Evolutionary conservation across 1,140 invertebrate species (phyloP).

Genomic region (Neuroterus valhalla): DNA sequence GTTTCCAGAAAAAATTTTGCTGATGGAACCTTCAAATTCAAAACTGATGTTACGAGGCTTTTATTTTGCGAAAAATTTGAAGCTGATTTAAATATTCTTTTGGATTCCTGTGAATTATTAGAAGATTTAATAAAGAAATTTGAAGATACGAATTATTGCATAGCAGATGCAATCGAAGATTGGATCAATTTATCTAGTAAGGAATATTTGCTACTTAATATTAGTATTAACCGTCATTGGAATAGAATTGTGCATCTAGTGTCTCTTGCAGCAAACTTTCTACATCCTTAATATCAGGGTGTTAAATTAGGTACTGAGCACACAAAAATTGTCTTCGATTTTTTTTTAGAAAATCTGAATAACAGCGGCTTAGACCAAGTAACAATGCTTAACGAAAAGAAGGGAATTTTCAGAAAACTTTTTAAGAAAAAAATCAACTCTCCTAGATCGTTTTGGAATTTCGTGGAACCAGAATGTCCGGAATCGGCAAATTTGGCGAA

Average conservation of each 20-base stretch:
- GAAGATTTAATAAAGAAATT: neutral
- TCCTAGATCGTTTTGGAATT: neutral
- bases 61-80: neutral
- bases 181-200: neutral
- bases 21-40: neutral
- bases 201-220: neutral
- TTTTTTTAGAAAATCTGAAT: neutral
- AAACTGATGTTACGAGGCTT: neutral
- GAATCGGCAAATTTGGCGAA: neutral
- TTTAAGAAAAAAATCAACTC: neutral
- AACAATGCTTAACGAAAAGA: neutral
- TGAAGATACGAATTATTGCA: neutral
- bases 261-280: neutral
- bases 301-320: neutral
- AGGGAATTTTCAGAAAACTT: neutral
- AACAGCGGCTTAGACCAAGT: neutral
- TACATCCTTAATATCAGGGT: neutral
- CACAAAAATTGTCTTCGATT: neutral
- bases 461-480: neutral
- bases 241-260: neutral
- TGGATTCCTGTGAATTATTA: neutral
- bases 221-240: neutral
- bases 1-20: neutral
- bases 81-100: too few species aligned
- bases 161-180: neutral